Base-by-base conservation (phyloP, 2,888 invertebrate genomes). In the Tinea trinotella region DNA sequence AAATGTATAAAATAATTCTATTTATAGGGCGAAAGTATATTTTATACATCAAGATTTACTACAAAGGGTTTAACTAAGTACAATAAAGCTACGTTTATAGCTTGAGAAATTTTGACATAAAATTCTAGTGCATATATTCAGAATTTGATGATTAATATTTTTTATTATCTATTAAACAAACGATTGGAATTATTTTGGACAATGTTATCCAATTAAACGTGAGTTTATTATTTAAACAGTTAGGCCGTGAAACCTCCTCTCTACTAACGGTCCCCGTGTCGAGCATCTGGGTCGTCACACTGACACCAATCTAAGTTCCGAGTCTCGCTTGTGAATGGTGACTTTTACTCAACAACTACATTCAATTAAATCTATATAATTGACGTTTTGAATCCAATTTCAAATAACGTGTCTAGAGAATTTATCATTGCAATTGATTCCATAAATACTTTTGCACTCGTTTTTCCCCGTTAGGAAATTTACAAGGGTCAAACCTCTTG, bases 181-280 rank as follows among this genome's bases (percentile, higher is more conserved):
- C 17, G 15, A 30, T 36, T 36, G 36, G n/a, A 46, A 10, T 9
- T 46, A 10, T 46, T 74, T 72, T 72, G 62, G 65, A 68, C 71
- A 73, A 71, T 69, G 64, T 64, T 60, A 60, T 60, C 60, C 71
- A 76, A 76, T 76, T 77, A 76, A 69, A 69, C 62, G 61, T 63
- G 62, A 62, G 18, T 17, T 46, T 52, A 67, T 74, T 71, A 72
- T 73, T 75, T 70, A 64, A 76, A 83, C 85, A 78, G 85, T 85
- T 84, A 84, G 68, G 58, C 19, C 60, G 62, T 58, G 46, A 46
- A 46, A 17, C 46, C 46, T 19, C 46, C 18, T 46, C 40, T 40
- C 18, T 19, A 19, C 74, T 84, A 84, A 81, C 84, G 84, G 78
- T 56, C 71, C n/a, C 65, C 65, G 64, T 64, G 60, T 60, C 19